phyloP scores from a whole-genome alignment of 2,113 vertebrate species.

The Triplophysa tibetana region DNA sequence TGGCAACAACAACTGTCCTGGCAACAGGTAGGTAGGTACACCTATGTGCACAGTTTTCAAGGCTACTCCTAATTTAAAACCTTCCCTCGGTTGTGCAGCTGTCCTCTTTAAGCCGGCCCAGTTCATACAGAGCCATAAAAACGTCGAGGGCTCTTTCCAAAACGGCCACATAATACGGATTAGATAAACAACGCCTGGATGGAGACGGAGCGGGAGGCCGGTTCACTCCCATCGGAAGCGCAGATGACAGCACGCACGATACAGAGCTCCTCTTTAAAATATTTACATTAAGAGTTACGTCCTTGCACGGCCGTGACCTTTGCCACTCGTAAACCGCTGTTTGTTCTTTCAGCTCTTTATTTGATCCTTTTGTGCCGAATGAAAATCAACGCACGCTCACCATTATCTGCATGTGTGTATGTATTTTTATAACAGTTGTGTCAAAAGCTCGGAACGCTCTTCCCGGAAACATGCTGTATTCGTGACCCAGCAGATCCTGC shows the following conservation, averaged over 20 bases:
- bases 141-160: conserved; percentile 38
- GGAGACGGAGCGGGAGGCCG: background rate
- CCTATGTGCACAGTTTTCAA: conserved; percentile 44
- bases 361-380: background rate
- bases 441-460: conserved; percentile 26
- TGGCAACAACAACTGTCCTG: conserved; percentile 56
- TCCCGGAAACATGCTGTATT: conserved; percentile 39
- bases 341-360: background rate
- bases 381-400: background rate
- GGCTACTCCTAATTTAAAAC: conserved; percentile 37
- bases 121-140: conserved; percentile 34
- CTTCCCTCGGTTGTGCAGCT: conserved; percentile 51
- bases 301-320: background rate
- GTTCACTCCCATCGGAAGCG: background rate
- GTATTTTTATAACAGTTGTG: conserved; percentile 21
- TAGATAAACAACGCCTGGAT: conserved; percentile 43
- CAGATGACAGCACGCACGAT: conserved; percentile 1
- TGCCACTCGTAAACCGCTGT: background rate
- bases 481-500: conserved; percentile 25
- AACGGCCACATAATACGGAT: conserved; percentile 33
- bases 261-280: background rate
- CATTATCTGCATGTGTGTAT: background rate
- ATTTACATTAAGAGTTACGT: conserved; percentile 9
- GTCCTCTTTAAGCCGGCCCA: conserved; percentile 48
- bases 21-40: conserved; percentile 58